Conservation (phyloP, 1,140 invertebrate genomes). For the Idris sp. region DNA sequence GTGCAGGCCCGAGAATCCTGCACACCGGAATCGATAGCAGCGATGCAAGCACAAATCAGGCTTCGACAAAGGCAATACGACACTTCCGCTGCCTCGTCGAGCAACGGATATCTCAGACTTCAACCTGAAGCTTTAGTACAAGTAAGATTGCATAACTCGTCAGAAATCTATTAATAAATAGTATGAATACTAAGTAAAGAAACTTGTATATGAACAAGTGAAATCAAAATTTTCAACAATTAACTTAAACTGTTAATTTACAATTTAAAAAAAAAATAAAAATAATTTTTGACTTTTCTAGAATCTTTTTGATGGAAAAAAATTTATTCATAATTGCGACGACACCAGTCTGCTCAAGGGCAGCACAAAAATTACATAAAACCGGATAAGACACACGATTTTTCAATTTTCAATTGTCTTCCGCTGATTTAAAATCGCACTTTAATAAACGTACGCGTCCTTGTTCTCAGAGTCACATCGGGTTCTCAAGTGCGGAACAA, state of each 20-base stretch:
- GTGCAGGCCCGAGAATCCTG: conserved; percentile 87
- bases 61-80: conserved; percentile 66
- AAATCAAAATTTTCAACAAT: too few relatives aligned
- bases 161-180: too few relatives aligned
- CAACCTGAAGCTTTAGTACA: conserved; percentile 79
- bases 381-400: conserved; percentile 34
- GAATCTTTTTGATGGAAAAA: too few relatives aligned
- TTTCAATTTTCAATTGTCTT: conserved; percentile 12
- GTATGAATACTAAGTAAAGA: conserved; percentile 1
- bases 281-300: too few relatives aligned
- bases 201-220: too few relatives aligned
- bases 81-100: conserved; percentile 66
- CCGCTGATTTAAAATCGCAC: conserved; percentile 23
- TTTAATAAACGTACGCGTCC: conserved; percentile 20
- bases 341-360: conserved; percentile 67
- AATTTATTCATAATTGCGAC: too few relatives aligned
- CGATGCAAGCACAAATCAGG: conserved; percentile 71
- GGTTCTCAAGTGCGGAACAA: conserved; percentile 33
- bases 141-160: conserved; percentile 66
- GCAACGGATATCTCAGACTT: conserved; percentile 71
- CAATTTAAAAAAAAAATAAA: conserved; percentile 52
- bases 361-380: conserved; percentile 67
- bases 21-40: conserved; percentile 75
- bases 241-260: too few relatives aligned
- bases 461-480: conserved; percentile 19